Evolutionary conservation across 2,113 vertebrate genomes (phyloP).

Genomic region (Propithecus coquereli): DNA sequence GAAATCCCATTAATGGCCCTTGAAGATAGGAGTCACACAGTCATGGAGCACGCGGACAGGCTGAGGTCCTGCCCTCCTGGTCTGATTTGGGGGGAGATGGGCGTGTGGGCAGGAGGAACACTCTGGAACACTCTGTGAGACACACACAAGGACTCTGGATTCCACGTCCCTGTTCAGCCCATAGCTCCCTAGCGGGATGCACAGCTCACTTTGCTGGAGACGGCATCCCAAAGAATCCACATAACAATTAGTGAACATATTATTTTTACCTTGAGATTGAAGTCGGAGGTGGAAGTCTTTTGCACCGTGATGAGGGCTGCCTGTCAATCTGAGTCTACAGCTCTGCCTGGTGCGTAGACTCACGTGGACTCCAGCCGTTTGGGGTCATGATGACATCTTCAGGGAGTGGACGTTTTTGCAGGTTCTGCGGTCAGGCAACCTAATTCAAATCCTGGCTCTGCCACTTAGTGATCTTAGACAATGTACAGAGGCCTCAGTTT

Average conservation of each 20-base stretch:
- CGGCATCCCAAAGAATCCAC: not conserved
- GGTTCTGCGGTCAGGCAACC: not conserved
- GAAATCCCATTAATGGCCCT: not conserved
- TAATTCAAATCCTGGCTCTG: not conserved
- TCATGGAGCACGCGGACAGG: not conserved
- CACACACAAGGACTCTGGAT: too few species aligned
- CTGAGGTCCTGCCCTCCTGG: not conserved
- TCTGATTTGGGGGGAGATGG: not conserved
- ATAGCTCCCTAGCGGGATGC: not conserved
- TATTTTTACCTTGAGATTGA: not conserved
- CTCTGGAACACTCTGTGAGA: not conserved
- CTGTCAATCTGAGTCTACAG: not conserved
- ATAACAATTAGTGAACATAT: not conserved
- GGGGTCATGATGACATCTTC: not conserved
- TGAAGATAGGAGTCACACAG: not conserved
- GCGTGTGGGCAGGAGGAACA: accelerated
- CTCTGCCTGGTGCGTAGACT: not conserved
- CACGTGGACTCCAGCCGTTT: not conserved
- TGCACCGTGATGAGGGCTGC: accelerated
- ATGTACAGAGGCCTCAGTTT: not conserved
- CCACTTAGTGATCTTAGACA: not conserved
- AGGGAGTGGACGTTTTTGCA: not conserved
- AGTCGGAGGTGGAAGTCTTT: not conserved
- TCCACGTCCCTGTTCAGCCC: not conserved
- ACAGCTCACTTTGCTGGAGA: not conserved